phyloP scores from a whole-genome alignment of 2,113 vertebrate species.

The Danionella cerebrum region DNA sequence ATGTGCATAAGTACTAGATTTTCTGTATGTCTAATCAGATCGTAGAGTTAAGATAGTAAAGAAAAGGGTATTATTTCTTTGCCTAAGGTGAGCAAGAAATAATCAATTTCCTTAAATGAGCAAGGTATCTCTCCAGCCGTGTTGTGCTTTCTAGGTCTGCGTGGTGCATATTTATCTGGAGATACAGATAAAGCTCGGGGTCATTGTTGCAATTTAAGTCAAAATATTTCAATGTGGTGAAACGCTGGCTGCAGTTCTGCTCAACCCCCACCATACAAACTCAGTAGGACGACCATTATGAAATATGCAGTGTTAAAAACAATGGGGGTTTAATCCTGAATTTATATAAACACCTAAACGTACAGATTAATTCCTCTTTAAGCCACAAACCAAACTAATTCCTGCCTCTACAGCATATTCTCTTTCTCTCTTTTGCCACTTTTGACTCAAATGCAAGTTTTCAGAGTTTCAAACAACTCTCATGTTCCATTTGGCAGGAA shows the following conservation, averaged over 20 bases:
- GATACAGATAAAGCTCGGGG: too few species aligned
- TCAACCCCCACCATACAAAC: background rate
- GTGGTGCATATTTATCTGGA: too few species aligned
- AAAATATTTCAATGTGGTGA: background rate
- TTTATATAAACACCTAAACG: background rate
- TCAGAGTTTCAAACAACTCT: background rate
- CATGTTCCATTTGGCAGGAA: background rate
- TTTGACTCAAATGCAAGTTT: background rate
- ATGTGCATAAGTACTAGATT: too few species aligned
- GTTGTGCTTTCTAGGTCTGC: too few species aligned
- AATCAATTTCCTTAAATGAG: too few species aligned
- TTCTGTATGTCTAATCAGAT: too few species aligned
- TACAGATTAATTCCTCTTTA: background rate
- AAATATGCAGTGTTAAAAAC: conserved; percentile 14
- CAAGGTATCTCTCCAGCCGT: too few species aligned
- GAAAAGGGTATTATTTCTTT: too few species aligned
- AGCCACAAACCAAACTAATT: conserved; percentile 1
- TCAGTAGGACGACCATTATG: background rate
- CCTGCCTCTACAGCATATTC: conserved; percentile 7
- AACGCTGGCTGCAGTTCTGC: background rate
- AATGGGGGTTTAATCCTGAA: background rate
- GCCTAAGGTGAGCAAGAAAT: too few species aligned
- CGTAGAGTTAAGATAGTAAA: too few species aligned
- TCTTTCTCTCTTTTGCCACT: background rate
- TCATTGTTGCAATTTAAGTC: too few species aligned